phyloP scores from a whole-genome alignment of 2,113 vertebrate species.

The Asarcornis scutulata region DNA sequence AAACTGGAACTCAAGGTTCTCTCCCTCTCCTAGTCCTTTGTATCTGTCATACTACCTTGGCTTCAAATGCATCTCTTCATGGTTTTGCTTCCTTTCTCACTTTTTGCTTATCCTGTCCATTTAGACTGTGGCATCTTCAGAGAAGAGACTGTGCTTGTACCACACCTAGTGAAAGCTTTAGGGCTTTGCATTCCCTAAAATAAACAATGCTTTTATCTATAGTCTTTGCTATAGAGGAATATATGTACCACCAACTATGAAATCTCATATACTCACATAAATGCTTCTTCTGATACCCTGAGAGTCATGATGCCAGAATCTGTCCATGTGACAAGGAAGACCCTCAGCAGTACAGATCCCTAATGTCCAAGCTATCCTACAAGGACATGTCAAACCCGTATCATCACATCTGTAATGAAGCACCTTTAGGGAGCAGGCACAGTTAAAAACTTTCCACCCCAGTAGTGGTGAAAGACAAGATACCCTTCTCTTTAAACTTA shows the following conservation, averaged over 20 bases:
- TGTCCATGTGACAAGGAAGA: background rate
- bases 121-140: slow-evolving; percentile 3
- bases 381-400: slow-evolving; percentile 25
- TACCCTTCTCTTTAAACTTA: slow-evolving; percentile 69
- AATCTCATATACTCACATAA: background rate
- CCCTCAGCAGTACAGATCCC: background rate
- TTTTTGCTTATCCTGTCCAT: background rate
- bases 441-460: slow-evolving; percentile 48
- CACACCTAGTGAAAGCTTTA: background rate
- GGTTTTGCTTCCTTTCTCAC: background rate
- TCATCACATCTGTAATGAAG: background rate
- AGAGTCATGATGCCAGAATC: background rate
- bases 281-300: background rate
- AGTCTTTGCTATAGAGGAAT: background rate
- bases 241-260: background rate
- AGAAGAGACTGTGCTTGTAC: background rate
- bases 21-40: background rate
- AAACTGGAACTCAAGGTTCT: slow-evolving; percentile 24
- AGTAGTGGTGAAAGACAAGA: slow-evolving; percentile 67
- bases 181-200: background rate
- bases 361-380: background rate
- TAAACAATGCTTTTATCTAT: background rate
- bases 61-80: background rate
- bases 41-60: background rate
- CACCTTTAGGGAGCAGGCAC: slow-evolving; percentile 31